These are phyloP conservation scores for Brenthis hecate DNA, from an alignment of 2,888 invertebrate species.

Conservation along the genomic window DNA sequence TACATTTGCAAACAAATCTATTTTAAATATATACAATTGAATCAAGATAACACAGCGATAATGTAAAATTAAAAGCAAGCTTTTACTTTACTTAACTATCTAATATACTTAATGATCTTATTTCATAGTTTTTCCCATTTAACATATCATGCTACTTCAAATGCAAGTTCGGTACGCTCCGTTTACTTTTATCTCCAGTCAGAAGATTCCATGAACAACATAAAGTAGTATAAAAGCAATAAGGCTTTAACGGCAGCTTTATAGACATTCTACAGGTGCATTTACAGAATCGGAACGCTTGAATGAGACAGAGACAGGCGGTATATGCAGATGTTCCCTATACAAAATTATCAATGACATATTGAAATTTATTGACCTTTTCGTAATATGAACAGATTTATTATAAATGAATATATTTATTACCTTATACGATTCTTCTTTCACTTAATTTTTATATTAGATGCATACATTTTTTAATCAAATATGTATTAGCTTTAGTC, in stretches of 20 bases:
- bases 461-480: not conserved
- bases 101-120: not conserved
- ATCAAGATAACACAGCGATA: too few relatives aligned
- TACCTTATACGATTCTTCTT: not conserved
- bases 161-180: conserved; percentile 10
- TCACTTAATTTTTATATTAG: conserved; percentile 2
- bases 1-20: too few relatives aligned
- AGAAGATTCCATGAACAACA: conserved; percentile 34
- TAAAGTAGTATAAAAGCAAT: conserved; percentile 34
- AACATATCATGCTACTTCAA: conserved; percentile 1
- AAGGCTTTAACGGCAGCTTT: conserved; percentile 31
- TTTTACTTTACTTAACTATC: not conserved
- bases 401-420: conserved; percentile 13
- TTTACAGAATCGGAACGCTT: conserved; percentile 34
- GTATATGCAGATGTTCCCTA: conserved; percentile 35
- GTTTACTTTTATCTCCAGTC: conserved; percentile 20
- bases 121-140: not conserved
- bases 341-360: conserved; percentile 37
- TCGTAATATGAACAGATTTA: conserved; percentile 34
- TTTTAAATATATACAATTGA: too few relatives aligned
- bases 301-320: conserved; percentile 35
- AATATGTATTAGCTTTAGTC: not conserved
- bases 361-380: conserved; percentile 37
- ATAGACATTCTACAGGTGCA: conserved; percentile 41
- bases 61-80: too few relatives aligned